phyloP scores from a whole-genome alignment of 2,113 vertebrate genomes.

The Sylvicapra grimmia region DNA sequence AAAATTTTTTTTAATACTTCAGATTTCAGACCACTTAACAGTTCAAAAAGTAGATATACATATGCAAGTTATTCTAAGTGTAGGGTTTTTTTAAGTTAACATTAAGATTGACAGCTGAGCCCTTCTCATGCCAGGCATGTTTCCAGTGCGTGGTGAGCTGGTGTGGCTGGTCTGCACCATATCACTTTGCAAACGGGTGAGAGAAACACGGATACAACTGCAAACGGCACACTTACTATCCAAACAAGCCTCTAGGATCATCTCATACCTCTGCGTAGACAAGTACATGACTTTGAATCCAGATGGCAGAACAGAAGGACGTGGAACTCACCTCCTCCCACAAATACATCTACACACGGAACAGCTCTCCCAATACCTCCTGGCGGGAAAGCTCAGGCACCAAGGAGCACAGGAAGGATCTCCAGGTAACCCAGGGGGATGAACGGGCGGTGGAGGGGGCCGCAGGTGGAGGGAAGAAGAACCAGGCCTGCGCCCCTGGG shows the following conservation, averaged over 20 bases:
- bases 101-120: not conserved
- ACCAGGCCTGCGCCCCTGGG: fast-evolving
- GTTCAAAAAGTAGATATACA: not conserved
- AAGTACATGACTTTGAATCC: not conserved
- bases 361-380: not conserved
- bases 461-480: too few relatives aligned
- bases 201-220: fast-evolving
- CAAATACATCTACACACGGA: not conserved
- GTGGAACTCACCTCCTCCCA: not conserved
- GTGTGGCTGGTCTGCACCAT: not conserved
- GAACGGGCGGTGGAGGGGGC: fast-evolving
- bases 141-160: not conserved
- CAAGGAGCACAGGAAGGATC: not conserved
- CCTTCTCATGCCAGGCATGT: not conserved
- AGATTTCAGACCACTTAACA: not conserved
- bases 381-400: not conserved
- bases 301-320: not conserved
- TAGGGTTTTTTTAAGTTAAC: not conserved
- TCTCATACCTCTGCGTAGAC: not conserved
- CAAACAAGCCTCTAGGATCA: not conserved
- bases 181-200: not conserved
- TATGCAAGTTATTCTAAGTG: not conserved
- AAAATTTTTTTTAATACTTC: not conserved
- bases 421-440: not conserved
- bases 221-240: fast-evolving